Conservation (phyloP, 2,113 vertebrate species). For the Cyprinodon tularosa region DNA sequence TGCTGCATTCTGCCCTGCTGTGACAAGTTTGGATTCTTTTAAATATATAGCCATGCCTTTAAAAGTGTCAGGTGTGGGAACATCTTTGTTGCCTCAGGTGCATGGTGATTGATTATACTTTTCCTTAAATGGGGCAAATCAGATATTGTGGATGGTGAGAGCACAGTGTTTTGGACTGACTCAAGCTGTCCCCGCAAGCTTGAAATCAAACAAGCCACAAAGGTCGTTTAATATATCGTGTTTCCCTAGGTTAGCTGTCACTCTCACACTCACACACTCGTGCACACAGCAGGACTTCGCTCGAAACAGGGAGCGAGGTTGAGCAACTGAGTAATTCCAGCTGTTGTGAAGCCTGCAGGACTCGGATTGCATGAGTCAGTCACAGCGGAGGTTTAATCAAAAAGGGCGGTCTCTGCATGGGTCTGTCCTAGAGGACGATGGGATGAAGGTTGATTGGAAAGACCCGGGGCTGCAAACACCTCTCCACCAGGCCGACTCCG, state of each 20-base stretch:
- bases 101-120: constrained; percentile 31
- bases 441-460: constrained; percentile 56
- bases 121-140: constrained; percentile 33
- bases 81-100: constrained; percentile 9
- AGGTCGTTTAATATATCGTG: constrained; percentile 66
- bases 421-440: constrained; percentile 50
- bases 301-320: constrained; percentile 30
- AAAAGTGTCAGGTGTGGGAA: constrained; percentile 17
- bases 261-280: constrained; percentile 15
- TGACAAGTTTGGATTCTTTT: neutral
- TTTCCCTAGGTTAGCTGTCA: constrained; percentile 34
- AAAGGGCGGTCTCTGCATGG: constrained; percentile 48
- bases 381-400: constrained; percentile 64
- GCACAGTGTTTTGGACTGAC: constrained; percentile 36
- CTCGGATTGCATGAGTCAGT: constrained; percentile 56
- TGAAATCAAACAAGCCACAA: constrained; percentile 53
- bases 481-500: constrained; percentile 26
- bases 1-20: neutral
- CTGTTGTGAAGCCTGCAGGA: constrained; percentile 57
- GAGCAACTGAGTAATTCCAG: constrained; percentile 66
- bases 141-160: constrained; percentile 39
- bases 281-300: constrained; percentile 28
- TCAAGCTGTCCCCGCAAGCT: constrained; percentile 47
- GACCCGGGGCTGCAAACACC: constrained; percentile 37
- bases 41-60: neutral